A percentile compares a stretch with the other conserved stretches of the same genome.
These are phyloP conservation scores for Agapornis canus DNA, from an alignment of 2,797 vertebrate genomes.

Conservation along the genomic window DNA sequence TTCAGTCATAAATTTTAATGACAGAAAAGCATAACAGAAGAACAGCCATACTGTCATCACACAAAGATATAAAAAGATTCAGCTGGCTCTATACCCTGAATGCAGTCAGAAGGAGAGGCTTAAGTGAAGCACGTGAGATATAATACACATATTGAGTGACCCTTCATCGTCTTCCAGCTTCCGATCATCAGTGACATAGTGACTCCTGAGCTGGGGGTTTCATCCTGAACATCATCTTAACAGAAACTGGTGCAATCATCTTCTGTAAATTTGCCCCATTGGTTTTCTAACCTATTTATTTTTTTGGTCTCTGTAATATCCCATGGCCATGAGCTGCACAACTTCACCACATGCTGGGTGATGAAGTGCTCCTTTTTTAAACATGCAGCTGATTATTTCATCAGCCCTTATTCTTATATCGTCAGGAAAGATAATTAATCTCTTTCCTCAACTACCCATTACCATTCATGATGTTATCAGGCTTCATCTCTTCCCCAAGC, in stretches of 20 bases:
- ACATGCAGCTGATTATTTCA: slow-evolving; percentile 45
- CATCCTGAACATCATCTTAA: background rate
- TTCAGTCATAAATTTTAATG: background rate
- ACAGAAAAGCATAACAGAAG: background rate
- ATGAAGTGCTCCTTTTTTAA: slow-evolving; percentile 36
- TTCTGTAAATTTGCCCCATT: background rate
- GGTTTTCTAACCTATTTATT: background rate
- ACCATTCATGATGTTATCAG: background rate
- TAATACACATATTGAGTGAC: background rate
- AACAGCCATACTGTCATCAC: background rate
- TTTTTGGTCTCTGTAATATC: background rate
- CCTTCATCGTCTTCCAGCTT: background rate
- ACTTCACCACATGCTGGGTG: background rate
- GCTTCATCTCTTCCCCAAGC: background rate
- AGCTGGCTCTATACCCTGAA: fast-evolving
- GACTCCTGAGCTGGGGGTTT: background rate
- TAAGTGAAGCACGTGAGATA: background rate
- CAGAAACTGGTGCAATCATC: background rate
- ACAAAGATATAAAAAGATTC: background rate
- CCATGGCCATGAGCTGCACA: background rate
- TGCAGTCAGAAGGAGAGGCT: background rate
- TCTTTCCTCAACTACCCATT: slow-evolving; percentile 29
- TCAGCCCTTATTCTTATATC: slow-evolving; percentile 32
- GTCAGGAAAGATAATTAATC: slow-evolving; percentile 38
- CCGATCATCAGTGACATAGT: background rate